These are phyloP conservation scores for Myiozetetes cayanensis DNA, from an alignment of 2,113 vertebrate species.

Conservation along the genomic window DNA sequence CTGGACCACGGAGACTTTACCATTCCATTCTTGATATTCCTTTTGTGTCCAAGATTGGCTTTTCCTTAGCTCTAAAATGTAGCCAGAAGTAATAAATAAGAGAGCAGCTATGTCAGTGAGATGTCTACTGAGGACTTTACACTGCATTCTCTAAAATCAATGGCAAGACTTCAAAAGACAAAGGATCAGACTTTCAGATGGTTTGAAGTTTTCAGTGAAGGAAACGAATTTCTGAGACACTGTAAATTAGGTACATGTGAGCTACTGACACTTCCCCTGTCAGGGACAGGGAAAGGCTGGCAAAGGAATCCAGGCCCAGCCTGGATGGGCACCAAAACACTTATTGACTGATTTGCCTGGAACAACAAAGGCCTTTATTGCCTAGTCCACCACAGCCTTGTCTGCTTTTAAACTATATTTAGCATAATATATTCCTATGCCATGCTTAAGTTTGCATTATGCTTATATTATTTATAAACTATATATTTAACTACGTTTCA, in stretches of 20 bases:
- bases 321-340: not conserved
- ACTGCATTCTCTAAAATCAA: not conserved
- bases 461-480: not conserved
- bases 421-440: not conserved
- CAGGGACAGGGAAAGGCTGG: not conserved
- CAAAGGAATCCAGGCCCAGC: not conserved
- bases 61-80: not conserved
- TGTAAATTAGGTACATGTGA: fast-evolving
- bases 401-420: not conserved
- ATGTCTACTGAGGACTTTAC: not conserved
- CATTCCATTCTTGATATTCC: not conserved
- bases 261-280: not conserved
- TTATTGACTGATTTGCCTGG: not conserved
- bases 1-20: not conserved
- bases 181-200: not conserved
- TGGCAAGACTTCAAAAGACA: not conserved
- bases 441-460: not conserved
- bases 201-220: not conserved
- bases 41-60: not conserved
- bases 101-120: not conserved
- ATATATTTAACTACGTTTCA: not conserved
- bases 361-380: not conserved
- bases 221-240: not conserved
- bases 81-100: not conserved
- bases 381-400: not conserved